A percentile compares a stretch with the other conserved stretches of the same genome.
These are phyloP conservation scores for Desmophyllum pertusum DNA, from an alignment of 92 coral and sea anemone genomes.

Conservation along the genomic window DNA sequence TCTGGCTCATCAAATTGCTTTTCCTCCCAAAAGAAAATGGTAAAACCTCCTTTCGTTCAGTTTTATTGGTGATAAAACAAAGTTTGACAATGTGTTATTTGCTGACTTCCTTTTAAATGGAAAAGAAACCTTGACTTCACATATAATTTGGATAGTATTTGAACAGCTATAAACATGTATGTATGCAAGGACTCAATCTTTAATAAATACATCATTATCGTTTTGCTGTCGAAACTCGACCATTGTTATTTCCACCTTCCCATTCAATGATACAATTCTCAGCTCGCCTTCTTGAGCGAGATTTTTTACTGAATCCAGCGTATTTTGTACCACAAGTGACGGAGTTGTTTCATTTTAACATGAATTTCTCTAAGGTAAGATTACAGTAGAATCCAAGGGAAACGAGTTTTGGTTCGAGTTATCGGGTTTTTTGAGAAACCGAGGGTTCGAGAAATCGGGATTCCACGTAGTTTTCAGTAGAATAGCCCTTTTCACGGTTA, in stretches of 20 bases:
- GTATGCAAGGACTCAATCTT: not conserved
- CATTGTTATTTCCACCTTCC: not conserved
- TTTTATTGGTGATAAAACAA: no score
- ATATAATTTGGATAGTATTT: slow-evolving; percentile 9
- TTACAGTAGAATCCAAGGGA: slow-evolving; percentile 15
- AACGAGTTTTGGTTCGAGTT: no score
- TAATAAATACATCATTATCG: not conserved
- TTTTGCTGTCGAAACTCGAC: not conserved
- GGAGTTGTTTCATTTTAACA: not conserved
- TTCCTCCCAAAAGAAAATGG: no score
- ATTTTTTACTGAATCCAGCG: not conserved
- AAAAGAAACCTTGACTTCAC: slow-evolving; percentile 12
- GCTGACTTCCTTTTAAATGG: slow-evolving; percentile 11
- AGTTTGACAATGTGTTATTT: slow-evolving; percentile 9
- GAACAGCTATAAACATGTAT: not conserved
- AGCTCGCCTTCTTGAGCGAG: not conserved
- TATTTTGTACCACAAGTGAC: not conserved
- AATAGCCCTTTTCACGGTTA: no score
- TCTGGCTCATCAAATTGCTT: no score
- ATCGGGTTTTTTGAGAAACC: no score
- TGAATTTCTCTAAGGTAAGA: not conserved
- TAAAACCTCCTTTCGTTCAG: no score
- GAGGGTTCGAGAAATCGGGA: no score
- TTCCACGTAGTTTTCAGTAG: no score
- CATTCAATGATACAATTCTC: not conserved